Base-by-base conservation (phyloP, 1,140 invertebrate species). In the Aphidius ervi region DNA sequence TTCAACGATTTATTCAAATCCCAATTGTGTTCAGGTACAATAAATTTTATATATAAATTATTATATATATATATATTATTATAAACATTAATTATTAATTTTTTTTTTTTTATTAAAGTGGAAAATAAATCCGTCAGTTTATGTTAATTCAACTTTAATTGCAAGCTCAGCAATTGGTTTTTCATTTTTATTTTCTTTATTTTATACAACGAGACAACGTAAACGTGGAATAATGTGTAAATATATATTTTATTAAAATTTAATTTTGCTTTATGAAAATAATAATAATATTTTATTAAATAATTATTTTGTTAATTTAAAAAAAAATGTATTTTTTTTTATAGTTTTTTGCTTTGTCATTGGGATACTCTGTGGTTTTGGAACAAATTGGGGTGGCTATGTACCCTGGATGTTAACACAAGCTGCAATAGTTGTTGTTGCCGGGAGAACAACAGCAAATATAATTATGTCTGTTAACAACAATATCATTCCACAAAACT, bases 101-200 rank as follows among this genome's bases (percentile, higher is more conserved):
- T 66, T 57, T 42, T 46, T 57, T 42, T 46, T 57, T 53, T 52
- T 48, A 58, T 72, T 75, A 37, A 58, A 79, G 77, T 75, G 74
- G 53, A 63, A 64, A 20, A 68, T 76, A 16, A 70, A 68, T 54
- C 53, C 69, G 4, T 54, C 53, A 4, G 60, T 78, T 41, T 78
- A 77, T 55, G 63, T 71, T 10, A 79, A 78, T 62, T 78, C 77
- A 3, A 73, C 74, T 10, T 66, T 74, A 5, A 79, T 79, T 23
- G 74, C 75, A 5, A 45, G 66, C 0, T 74, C 73, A 0, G 67
- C 75, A 0, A 74, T 76, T 5, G 6, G 59, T 3, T 69, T 74
- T 46, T 68, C 70, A 16, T 74, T 79, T 56, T 52, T 78, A 4
- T 58, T 62, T 5, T 62, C 60, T 39, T 67, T 70, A 37, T 40